phyloP scores from a whole-genome alignment of 2,797 vertebrate species.

The Macrochelys suwanniensis region DNA sequence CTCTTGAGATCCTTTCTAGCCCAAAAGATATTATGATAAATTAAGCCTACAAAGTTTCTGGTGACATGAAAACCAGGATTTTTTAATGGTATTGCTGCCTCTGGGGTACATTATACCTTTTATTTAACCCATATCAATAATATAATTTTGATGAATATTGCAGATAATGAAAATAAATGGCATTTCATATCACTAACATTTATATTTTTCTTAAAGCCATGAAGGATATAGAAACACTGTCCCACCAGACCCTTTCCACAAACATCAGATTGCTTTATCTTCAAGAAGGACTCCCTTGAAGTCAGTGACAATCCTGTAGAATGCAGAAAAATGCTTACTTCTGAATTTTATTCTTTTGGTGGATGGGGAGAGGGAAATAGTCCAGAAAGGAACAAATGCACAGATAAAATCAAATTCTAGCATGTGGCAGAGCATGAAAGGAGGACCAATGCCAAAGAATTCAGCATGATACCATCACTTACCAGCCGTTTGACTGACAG shows the following conservation, averaged over 20 bases:
- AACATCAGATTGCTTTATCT: neutral
- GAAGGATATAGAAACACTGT: neutral
- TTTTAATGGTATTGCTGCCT: neutral
- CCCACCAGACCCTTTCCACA: neutral
- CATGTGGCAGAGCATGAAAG: neutral
- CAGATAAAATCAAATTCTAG: neutral
- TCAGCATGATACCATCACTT: neutral
- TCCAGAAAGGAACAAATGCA: neutral
- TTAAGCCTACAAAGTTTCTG: neutral
- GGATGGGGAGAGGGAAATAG: neutral
- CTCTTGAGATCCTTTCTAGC: neutral
- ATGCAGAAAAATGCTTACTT: neutral
- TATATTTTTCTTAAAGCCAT: neutral
- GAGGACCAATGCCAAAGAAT: neutral
- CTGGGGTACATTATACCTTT: neutral
- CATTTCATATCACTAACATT: neutral
- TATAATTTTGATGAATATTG: neutral
- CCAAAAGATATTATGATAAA: neutral
- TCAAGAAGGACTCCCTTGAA: neutral
- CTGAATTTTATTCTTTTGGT: neutral
- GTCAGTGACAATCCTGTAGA: neutral
- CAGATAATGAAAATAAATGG: neutral
- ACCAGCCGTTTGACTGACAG: neutral
- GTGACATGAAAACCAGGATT: accelerated
- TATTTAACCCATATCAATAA: neutral